Evolutionary conservation across 2,888 invertebrate species (phyloP), one percentile per base, ranked within the genome.

Genomic region (Myopa testacea): DNA sequence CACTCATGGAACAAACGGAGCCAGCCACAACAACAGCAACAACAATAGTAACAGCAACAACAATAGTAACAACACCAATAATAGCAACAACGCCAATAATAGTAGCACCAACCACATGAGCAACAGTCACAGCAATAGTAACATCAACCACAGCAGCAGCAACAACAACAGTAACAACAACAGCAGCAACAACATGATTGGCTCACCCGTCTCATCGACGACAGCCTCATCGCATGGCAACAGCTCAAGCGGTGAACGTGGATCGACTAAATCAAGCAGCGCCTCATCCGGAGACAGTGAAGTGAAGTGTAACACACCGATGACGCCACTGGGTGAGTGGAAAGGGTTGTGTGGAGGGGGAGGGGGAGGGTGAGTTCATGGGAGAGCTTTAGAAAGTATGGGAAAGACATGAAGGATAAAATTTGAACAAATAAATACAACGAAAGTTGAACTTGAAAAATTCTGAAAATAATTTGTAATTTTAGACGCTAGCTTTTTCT

Each of bases 281-380:
- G 88, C 88, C 82, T 88, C 88, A 6, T 87, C 87, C 80, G 87
- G 87, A 37, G 88, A 84, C 79, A 84, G 86, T 78, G 86, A 84
- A 79, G 82, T 87, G 34, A 88, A 88, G 82, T 87, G 88, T 82
- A 86, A 85, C 69, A 88, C 89, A 76, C 89, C 89, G 76, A 87
- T 89, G 86, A 89, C 88, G 81, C 87, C 88, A 81, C 85, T 87
- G 85, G 89, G 89, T 89, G 83, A 83, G 80, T 78, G 55, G 6
- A 38, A 34, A 5, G 65, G 16, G 16, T 52, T 52, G 10, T 58
- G 14, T 16, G n/a, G 58, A 58, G 6, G 1, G 58, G 58, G 58
- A n/a, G 58, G 14, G 10, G 62, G 62, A 34, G 19, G 0, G 34
- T 6, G 12, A 34, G 26, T 12, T 16, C 7, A 4, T 1, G 19